Percentiles rank a stretch among this genome's conserved stretches.
Evolutionary conservation across 2,888 invertebrate genomes (phyloP).

Genomic region (Balanococcus diminutus): DNA sequence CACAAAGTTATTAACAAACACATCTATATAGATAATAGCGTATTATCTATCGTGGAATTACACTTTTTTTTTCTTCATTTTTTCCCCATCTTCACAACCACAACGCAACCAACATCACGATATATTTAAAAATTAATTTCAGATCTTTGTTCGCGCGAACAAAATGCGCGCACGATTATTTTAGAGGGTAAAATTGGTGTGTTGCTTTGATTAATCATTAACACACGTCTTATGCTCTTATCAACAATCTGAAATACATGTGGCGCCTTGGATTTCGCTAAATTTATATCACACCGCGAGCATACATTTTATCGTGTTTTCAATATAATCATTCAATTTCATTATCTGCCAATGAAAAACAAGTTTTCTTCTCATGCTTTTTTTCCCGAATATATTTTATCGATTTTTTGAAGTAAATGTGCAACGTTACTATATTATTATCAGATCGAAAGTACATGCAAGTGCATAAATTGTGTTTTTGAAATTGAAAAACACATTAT

Average conservation of each 20-base stretch:
- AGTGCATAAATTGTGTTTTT: neutral
- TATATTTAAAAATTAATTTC: neutral
- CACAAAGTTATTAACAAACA: neutral
- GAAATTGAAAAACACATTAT: neutral
- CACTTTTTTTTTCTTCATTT: neutral
- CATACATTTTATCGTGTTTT: neutral
- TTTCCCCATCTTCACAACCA: neutral
- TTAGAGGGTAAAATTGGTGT: constrained; percentile 39
- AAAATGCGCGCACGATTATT: neutral
- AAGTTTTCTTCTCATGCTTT: neutral
- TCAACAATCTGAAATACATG: constrained; percentile 31
- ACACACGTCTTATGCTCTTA: constrained; percentile 29
- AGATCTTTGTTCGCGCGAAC: constrained; percentile 27
- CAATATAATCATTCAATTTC: constrained; percentile 26
- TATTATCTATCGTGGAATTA: neutral
- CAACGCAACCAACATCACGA: neutral
- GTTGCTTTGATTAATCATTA: constrained; percentile 37
- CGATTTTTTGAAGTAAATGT: neutral
- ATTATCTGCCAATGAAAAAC: constrained; percentile 10
- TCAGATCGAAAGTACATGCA: neutral
- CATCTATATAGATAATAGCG: neutral
- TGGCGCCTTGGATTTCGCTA: constrained; percentile 31
- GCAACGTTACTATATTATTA: too few species aligned
- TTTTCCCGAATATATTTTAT: neutral
- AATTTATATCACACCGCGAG: neutral